Base-by-base conservation (phyloP, 2,113 vertebrate species). In the Polypterus senegalus region DNA sequence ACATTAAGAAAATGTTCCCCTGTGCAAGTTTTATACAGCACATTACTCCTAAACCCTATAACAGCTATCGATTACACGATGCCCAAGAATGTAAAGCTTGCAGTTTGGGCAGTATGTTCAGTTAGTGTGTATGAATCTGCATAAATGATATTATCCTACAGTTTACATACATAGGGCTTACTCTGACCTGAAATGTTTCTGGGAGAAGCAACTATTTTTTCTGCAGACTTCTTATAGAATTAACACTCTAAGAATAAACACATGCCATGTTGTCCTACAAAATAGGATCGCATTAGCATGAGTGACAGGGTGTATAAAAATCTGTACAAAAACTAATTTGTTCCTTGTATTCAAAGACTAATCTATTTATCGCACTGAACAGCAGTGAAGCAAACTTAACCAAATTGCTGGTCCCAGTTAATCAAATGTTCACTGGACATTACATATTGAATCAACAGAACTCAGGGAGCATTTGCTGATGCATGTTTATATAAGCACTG, bases 401-500 rank as follows among this genome's bases (percentile, higher is more conserved):
- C 70, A 56, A 73, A 74, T 54, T 10, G 72, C 74, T 75, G 66
- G 65, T 70, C 68, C 74, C 70, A 54, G 66, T 61, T 65, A 69
- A 69, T 75, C 74, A 67, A 72, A 79, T 69, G 71, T 77, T 71
- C 66, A 70, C 70, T 73, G 76, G 78, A 74, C 70, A 66, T 72
- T 74, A 73, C 63, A 67, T 71, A 75, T 63, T 67, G 66, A 80
- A 81, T 79, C 73, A 60, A 61, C 64, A 55, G 66, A 58, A 45
- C 76, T 71, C 73, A 74, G 76, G 66, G 70, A 80, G 72, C 65
- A 63, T 64, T 75, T 75, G 70, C 70, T 74, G 80, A 77, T 71
- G 66, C 81, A 79, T 84, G 81, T 85, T 83, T 84, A 83, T 85
- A 84, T 81, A 83, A 81, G 74, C 83, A 82, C 83, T 78, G 73